These are phyloP conservation scores for Poeciliopsis retropinna DNA, from an alignment of 2,113 vertebrate genomes.

Conservation along the genomic window DNA sequence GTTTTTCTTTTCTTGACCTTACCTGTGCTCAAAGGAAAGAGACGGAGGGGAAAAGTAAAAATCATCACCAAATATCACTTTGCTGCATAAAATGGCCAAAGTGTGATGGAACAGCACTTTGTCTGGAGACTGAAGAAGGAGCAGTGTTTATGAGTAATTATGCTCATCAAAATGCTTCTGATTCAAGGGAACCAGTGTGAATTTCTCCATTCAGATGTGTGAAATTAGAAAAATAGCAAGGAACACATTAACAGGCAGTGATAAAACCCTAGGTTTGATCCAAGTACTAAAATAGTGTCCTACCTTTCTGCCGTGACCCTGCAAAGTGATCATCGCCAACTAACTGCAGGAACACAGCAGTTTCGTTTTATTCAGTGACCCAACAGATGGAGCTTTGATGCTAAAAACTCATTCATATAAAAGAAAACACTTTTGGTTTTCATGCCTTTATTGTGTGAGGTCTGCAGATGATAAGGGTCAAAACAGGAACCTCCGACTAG, in stretches of 20 bases:
- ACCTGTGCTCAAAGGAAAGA: constrained; percentile 20
- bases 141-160: constrained; percentile 16
- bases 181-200: neutral
- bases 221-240: constrained; percentile 4
- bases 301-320: constrained; percentile 33
- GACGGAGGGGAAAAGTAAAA: neutral
- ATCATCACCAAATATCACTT: constrained; percentile 10
- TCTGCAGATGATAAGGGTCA: neutral
- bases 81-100: constrained; percentile 20
- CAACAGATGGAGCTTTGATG: constrained; percentile 43
- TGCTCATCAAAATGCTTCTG: constrained; percentile 38
- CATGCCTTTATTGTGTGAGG: no score
- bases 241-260: constrained; percentile 14
- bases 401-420: constrained; percentile 4
- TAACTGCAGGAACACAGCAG: constrained; percentile 40
- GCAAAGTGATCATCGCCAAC: constrained; percentile 50
- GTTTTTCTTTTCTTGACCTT: constrained; percentile 61
- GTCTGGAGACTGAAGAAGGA: neutral
- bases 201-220: neutral
- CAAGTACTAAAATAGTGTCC: constrained; percentile 37
- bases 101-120: constrained; percentile 3
- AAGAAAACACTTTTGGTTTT: neutral
- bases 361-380: constrained; percentile 20
- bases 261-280: constrained; percentile 31
- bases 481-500: neutral